These are phyloP conservation scores for Agapetus fuscipes DNA, from an alignment of 2,888 invertebrate genomes.

Conservation along the genomic window DNA sequence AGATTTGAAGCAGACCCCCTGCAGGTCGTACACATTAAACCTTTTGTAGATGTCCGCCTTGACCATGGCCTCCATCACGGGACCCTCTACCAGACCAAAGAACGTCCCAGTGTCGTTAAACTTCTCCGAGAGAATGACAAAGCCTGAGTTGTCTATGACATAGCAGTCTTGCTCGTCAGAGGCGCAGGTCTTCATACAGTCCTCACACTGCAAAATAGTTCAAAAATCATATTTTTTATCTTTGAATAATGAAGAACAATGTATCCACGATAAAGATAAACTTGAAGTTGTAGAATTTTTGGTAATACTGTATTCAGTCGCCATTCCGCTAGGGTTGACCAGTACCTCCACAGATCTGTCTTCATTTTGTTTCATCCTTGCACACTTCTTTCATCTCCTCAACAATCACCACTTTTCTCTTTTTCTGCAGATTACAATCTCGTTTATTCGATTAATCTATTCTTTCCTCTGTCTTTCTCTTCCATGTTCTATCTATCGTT, in stretches of 20 bases:
- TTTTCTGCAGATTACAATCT: too few relatives aligned
- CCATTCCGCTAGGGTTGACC: too few relatives aligned
- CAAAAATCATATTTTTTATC: too few relatives aligned
- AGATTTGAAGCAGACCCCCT: slow-evolving; percentile 59
- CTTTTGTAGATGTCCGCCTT: slow-evolving; percentile 60
- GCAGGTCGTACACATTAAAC: slow-evolving; percentile 76
- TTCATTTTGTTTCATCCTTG: too few relatives aligned
- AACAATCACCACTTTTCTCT: too few relatives aligned
- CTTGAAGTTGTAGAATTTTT: slow-evolving; percentile 22
- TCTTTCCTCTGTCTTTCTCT: too few relatives aligned
- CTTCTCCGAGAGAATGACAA: slow-evolving; percentile 64
- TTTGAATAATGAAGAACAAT: slow-evolving; percentile 2
- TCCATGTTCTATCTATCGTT: too few relatives aligned
- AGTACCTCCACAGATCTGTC: too few relatives aligned
- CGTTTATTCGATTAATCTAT: too few relatives aligned
- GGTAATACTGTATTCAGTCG: too few relatives aligned
- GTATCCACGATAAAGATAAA: background rate
- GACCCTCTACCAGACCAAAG: slow-evolving; percentile 73
- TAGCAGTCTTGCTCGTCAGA: slow-evolving; percentile 67
- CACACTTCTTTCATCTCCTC: too few relatives aligned
- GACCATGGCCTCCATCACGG: slow-evolving; percentile 68
- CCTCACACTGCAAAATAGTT: slow-evolving; percentile 34
- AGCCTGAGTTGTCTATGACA: slow-evolving; percentile 87
- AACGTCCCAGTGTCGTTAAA: slow-evolving; percentile 66
- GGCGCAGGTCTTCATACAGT: slow-evolving; percentile 47